Evolutionary conservation across 2,797 vertebrate species (phyloP).

Genomic region (Gephyroberyx darwinii): DNA sequence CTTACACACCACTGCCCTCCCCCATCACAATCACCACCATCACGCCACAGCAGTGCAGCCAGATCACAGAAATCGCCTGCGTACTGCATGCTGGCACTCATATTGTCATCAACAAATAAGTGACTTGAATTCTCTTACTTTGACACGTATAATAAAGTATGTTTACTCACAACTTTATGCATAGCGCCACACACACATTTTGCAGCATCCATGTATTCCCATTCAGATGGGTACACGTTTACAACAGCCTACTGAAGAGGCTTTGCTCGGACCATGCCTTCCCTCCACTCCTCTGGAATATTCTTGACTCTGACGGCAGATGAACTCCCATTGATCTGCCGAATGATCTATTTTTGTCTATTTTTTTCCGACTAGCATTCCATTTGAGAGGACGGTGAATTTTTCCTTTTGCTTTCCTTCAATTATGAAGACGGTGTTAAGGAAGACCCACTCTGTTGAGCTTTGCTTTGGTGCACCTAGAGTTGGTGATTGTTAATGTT

Average conservation of each 20-base stretch:
- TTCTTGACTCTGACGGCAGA: constrained; percentile 16
- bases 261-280: constrained; percentile 56
- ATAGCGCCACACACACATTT: constrained; percentile 34
- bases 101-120: constrained; percentile 34
- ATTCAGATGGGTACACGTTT: constrained; percentile 56
- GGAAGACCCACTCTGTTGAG: not conserved
- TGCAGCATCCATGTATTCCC: constrained; percentile 19
- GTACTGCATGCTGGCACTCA: constrained; percentile 41
- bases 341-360: constrained; percentile 5
- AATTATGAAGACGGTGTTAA: not conserved
- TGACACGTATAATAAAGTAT: constrained; percentile 25
- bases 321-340: constrained; percentile 1
- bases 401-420: constrained; percentile 25
- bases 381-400: constrained; percentile 17
- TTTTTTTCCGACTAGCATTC: constrained; percentile 26
- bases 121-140: constrained; percentile 60
- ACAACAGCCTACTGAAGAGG: constrained; percentile 53
- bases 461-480: constrained; percentile 9
- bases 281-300: constrained; percentile 50
- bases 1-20: constrained; percentile 43
- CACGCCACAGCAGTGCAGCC: constrained; percentile 40
- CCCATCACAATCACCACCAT: constrained; percentile 8
- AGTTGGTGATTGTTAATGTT: constrained; percentile 4
- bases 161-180: constrained; percentile 66
- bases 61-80: constrained; percentile 20